phyloP scores from a whole-genome alignment of 35 echinoderm and acorn worm genomes.

The Eucidaris tribuloides region DNA sequence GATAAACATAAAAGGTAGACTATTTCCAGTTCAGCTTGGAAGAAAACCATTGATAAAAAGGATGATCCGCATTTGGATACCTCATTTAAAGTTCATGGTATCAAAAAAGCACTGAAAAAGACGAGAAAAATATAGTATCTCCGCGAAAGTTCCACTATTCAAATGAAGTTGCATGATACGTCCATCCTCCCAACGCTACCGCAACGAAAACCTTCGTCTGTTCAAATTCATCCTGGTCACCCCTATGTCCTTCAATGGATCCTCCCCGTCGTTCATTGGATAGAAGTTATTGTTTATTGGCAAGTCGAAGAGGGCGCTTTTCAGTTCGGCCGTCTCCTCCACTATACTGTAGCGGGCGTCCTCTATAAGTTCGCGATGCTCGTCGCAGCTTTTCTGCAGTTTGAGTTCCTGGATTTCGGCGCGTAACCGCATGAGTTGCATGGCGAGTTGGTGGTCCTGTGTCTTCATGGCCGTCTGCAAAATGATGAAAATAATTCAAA shows the following conservation, averaged over 20 bases:
- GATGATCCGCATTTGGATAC: no score
- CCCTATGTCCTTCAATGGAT: constrained; percentile 85
- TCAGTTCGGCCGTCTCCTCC: constrained; percentile 66
- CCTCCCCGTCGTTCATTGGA: constrained; percentile 3
- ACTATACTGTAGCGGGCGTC: constrained; percentile 66
- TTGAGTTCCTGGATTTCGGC: constrained; percentile 73
- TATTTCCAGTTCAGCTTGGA: no score
- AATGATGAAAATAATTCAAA: neutral
- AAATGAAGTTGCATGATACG: no score
- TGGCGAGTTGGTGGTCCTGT: constrained; percentile 78
- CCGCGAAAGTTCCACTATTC: no score
- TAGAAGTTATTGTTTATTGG: constrained; percentile 51
- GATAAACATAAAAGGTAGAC: no score
- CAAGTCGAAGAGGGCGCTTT: constrained; percentile 71
- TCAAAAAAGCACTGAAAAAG: no score
- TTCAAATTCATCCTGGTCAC: constrained; percentile 89
- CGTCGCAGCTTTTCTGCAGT: constrained; percentile 68
- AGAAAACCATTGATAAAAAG: no score
- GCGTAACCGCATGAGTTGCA: constrained; percentile 83
- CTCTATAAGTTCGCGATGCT: constrained; percentile 78
- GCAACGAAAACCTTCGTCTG: constrained; percentile 57
- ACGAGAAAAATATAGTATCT: no score
- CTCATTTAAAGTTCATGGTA: no score
- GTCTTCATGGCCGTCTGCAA: constrained; percentile 75
- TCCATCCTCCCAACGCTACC: no score